phyloP scores from a whole-genome alignment of 1,140 invertebrate species.

The Eriocheir sinensis region DNA sequence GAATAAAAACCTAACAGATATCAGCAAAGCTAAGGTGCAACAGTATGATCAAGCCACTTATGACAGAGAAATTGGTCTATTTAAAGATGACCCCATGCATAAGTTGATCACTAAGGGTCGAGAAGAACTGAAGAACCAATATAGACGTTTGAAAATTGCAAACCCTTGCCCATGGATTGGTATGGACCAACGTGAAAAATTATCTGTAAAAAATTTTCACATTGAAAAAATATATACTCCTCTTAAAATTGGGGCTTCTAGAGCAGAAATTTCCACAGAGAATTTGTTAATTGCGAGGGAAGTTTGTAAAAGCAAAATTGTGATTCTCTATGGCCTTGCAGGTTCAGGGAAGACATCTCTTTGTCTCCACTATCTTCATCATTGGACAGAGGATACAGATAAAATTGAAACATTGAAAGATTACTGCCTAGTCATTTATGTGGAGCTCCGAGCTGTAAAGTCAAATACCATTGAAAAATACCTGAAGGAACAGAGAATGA shows the following conservation, averaged over 20 bases:
- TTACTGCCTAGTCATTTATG: slow-evolving; percentile 43
- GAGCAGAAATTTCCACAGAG: background rate
- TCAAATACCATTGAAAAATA: background rate
- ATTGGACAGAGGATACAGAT: slow-evolving; percentile 25
- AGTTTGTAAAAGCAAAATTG: no score
- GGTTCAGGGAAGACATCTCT: slow-evolving; percentile 62
- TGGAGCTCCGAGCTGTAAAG: slow-evolving; percentile 30
- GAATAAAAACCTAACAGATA: background rate
- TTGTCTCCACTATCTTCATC: slow-evolving; percentile 30
- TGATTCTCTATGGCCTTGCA: slow-evolving; percentile 46
- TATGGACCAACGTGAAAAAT: background rate
- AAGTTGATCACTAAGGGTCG: slow-evolving; percentile 31
- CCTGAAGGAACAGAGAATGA: background rate
- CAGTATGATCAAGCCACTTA: background rate
- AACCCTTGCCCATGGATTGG: slow-evolving; percentile 57
- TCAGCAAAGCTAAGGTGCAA: slow-evolving; percentile 6
- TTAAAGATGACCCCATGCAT: background rate
- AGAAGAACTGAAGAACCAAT: slow-evolving; percentile 10
- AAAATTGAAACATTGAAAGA: background rate
- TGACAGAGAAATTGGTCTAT: background rate
- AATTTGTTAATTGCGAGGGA: slow-evolving; percentile 6
- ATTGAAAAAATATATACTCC: slow-evolving; percentile 61
- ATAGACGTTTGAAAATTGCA: background rate
- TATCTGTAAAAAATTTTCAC: slow-evolving; percentile 35
- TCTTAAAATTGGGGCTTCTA: slow-evolving; percentile 49